phyloP scores from a whole-genome alignment of 2,113 vertebrate genomes.

The Dasyurus viverrinus region DNA sequence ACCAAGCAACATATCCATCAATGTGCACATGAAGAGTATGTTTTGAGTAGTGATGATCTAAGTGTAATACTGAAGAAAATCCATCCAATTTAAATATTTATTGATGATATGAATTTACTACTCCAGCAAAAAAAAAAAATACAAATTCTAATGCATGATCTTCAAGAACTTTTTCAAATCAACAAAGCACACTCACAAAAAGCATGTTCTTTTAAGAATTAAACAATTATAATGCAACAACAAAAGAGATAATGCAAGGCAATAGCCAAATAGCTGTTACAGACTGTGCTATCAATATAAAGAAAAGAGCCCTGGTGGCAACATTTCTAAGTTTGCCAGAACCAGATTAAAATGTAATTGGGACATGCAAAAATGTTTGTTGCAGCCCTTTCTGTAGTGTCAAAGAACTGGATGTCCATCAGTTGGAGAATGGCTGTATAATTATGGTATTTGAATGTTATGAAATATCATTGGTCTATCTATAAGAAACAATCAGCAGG shows the following conservation, averaged over 20 bases:
- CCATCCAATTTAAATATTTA: not conserved
- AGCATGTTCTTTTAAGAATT: not conserved
- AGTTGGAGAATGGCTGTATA: too few relatives aligned
- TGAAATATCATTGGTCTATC: too few relatives aligned
- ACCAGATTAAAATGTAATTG: not conserved
- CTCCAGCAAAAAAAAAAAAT: not conserved
- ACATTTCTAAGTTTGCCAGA: not conserved
- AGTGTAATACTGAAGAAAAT: not conserved
- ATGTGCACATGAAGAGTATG: not conserved
- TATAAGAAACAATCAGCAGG: too few relatives aligned
- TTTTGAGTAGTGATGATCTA: not conserved
- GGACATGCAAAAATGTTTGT: too few relatives aligned
- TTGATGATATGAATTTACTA: not conserved
- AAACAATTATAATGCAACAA: not conserved
- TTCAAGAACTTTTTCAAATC: not conserved
- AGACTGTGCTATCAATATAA: not conserved
- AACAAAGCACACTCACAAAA: not conserved
- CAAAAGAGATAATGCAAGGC: not conserved
- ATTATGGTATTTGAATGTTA: too few relatives aligned
- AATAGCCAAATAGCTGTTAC: not conserved
- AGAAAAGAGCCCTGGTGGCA: not conserved
- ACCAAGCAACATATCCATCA: not conserved
- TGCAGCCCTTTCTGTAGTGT: too few relatives aligned
- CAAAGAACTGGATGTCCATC: too few relatives aligned
- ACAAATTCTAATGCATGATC: not conserved